phyloP scores from a whole-genome alignment of 2,797 vertebrate species.

The Luscinia luscinia region DNA sequence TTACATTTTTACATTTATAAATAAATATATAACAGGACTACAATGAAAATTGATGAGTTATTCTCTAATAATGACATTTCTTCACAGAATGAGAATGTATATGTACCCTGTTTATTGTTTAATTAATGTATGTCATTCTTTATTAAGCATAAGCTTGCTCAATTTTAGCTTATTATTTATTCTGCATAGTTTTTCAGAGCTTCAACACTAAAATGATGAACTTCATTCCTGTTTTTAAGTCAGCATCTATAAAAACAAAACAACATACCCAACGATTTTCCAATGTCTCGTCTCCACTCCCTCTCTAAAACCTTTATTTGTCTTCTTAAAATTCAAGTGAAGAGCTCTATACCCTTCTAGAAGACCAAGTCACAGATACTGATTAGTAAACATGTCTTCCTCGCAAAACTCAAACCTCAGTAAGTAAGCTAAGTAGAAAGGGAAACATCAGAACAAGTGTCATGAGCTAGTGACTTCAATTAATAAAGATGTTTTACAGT shows the following conservation, averaged over 20 bases:
- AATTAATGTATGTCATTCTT: neutral
- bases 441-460: neutral
- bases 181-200: neutral
- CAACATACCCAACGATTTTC: neutral
- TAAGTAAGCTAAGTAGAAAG: neutral
- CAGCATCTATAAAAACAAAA: neutral
- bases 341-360: neutral
- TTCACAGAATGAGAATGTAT: neutral
- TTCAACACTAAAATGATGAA: neutral
- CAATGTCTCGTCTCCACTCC: neutral
- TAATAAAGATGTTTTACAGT: neutral
- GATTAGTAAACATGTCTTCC: neutral
- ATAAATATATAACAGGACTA: neutral
- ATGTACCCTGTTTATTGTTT: neutral
- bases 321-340: neutral
- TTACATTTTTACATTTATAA: neutral
- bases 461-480: neutral
- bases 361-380: neutral
- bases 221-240: neutral
- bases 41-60: neutral
- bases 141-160: neutral
- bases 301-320: rapidly evolving
- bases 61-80: neutral
- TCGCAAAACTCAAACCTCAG: neutral
- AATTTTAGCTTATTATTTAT: neutral